phyloP scores from a whole-genome alignment of 30 jellyfish, hydroid and myxozoan genomes.

The Rhopilema esculentum region DNA sequence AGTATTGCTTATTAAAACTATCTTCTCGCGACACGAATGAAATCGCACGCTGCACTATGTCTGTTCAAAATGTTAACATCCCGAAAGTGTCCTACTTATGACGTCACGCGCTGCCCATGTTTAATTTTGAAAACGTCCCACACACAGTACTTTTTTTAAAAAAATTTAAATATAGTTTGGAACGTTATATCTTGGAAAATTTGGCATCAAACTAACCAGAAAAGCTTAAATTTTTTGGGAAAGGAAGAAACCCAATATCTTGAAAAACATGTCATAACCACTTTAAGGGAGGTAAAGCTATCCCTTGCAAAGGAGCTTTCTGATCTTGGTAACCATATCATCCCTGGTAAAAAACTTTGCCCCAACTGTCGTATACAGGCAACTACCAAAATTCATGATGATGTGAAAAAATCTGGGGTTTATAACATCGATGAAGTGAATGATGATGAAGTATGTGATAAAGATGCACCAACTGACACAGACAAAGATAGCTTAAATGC shows the following conservation, averaged over 20 bases:
- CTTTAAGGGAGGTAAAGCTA: no score
- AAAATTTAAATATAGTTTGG: neutral
- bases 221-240: neutral
- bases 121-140: constrained; percentile 21
- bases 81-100: constrained; percentile 23
- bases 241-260: neutral
- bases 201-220: neutral
- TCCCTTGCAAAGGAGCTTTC: no score
- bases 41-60: neutral
- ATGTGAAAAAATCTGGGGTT: no score
- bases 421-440: no score
- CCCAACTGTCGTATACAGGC: no score
- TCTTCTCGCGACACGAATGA: neutral
- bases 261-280: neutral
- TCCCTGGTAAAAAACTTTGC: no score
- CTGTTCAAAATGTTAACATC: neutral
- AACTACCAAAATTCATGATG: no score
- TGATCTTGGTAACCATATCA: no score
- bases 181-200: neutral
- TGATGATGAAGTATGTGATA: no score
- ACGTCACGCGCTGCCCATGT: constrained; percentile 30
- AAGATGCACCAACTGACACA: no score
- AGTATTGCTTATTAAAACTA: neutral
- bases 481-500: no score
- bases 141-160: neutral